Base-by-base conservation (phyloP, 1,140 invertebrate species). In the Berghia stephanieae region DNA sequence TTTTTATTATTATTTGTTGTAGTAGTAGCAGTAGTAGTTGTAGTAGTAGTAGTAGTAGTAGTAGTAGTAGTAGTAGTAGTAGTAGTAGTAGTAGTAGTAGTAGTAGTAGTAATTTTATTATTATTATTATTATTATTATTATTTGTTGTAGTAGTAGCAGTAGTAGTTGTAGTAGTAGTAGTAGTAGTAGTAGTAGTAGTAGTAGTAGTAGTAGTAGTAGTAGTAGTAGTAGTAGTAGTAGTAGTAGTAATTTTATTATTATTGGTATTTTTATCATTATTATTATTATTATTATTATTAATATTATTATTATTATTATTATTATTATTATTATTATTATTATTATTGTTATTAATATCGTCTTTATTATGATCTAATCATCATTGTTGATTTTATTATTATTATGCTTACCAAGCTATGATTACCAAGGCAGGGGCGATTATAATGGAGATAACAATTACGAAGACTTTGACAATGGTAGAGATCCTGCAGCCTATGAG, bases 41-140 rank as follows among this genome's bases (percentile, higher is more conserved):
- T 52, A 72, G 73, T 63, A 75, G 73, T 63, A 75, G 55, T 63
- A 75, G 73, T 63, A 75, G 73, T 42, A 75, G 57, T 63, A 75
- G 73, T 75, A 75, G 73, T 70, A 67, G 73, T 75, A 75, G 73
- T 75, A 75, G 73, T 71, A 75, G 73, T 75, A 75, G 55, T 40
- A 75, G 73, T 71, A 75, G 73, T 75, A 75, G 73, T 67, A 75
- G 73, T 67, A 75, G 73, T 67, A 75, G 73, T 70, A 75, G 55
- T 75, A 66, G 73, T 66, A n/a, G n/a, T n/a, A n/a, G n/a, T n/a
- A n/a, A n/a, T n/a, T n/a, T n/a, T n/a, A n/a, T n/a, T n/a, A n/a
- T n/a, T n/a, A n/a, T n/a, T n/a, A n/a, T n/a, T n/a, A n/a, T n/a
- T n/a, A n/a, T n/a, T n/a, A n/a, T n/a, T n/a, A n/a, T n/a, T n/a